A percentile compares a stretch with the other conserved stretches of the same genome.
phyloP scores from a whole-genome alignment of 2,888 invertebrate species.

The Mystacides longicornis region DNA sequence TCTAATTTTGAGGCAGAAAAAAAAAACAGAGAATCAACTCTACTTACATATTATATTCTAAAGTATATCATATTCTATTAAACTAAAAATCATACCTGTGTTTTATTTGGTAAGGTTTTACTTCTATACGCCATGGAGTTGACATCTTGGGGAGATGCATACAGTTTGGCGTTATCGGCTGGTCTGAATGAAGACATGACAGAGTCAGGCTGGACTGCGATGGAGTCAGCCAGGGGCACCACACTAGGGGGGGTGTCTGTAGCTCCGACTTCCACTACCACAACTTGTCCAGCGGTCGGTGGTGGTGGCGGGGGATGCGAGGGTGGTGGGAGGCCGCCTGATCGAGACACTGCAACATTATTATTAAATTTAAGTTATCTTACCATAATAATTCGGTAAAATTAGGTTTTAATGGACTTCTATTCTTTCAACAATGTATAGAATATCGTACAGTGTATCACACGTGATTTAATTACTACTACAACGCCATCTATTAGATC shows the following conservation, averaged over 20 bases:
- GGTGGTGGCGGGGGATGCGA: constrained; percentile 78
- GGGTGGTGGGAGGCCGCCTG: constrained; percentile 63
- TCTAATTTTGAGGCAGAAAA: no score
- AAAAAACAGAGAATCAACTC: no score
- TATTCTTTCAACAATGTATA: no score
- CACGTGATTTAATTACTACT: no score
- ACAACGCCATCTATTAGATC: no score
- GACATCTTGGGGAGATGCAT: constrained; percentile 82
- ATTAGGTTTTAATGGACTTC: no score
- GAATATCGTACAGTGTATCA: no score
- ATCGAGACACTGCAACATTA: constrained; percentile 29
- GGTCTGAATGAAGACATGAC: constrained; percentile 87
- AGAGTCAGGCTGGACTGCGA: constrained; percentile 37
- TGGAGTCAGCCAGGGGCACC: constrained; percentile 31
- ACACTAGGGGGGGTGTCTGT: constrained; percentile 5
- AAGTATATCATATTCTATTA: no score
- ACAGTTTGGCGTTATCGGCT: constrained; percentile 74
- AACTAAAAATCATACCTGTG: constrained; percentile 27
- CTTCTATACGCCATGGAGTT: constrained; percentile 62
- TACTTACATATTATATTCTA: no score
- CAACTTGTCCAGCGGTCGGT: constrained; percentile 57
- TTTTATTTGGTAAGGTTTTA: constrained; percentile 39
- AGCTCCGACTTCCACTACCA: constrained; percentile 55
- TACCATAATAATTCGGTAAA: no score
- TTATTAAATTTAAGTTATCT: no score